Percentiles rank a stretch among this genome's conserved stretches.
phyloP scores from a whole-genome alignment of 2,797 vertebrate species.

The Sebastes oblongus region DNA sequence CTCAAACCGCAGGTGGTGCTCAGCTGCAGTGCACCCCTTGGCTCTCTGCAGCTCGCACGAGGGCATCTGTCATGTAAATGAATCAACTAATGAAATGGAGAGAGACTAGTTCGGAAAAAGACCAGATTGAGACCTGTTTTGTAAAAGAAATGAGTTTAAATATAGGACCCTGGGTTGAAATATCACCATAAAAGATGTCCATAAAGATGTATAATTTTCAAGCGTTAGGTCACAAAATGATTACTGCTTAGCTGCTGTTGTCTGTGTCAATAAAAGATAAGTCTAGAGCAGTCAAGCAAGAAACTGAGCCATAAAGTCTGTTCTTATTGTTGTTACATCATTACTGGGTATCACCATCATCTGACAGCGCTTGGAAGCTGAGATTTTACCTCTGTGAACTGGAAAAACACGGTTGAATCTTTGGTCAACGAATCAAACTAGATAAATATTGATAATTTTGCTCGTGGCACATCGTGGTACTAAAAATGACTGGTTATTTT shows the following conservation, averaged over 20 bases:
- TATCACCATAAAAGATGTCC: conserved; percentile 6
- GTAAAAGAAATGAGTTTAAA: conserved; percentile 20
- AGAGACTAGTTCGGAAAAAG: conserved; percentile 33
- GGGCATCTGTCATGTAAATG: conserved; percentile 76
- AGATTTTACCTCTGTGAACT: conserved; percentile 46
- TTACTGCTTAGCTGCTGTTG: conserved; percentile 53
- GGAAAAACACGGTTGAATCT: conserved; percentile 45
- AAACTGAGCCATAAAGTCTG: conserved; percentile 52
- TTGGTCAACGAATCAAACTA: conserved; percentile 56
- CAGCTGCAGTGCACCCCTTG: conserved; percentile 66
- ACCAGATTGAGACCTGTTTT: conserved; percentile 44
- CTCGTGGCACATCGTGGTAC: conserved; percentile 14
- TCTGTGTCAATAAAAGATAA: conserved; percentile 55
- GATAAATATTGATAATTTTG: conserved; percentile 65
- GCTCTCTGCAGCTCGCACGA: conserved; percentile 58
- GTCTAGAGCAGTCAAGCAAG: conserved; percentile 43
- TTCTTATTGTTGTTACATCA: conserved; percentile 24
- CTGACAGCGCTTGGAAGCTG: conserved; percentile 31
- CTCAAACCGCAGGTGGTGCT: conserved; percentile 74
- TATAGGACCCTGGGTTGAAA: conserved; percentile 18
- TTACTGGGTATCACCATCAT: conserved; percentile 44
- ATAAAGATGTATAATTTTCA: conserved; percentile 41
- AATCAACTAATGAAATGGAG: conserved; percentile 72
- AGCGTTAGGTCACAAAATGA: conserved; percentile 47
- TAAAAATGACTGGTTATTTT: conserved; percentile 10